Base-by-base conservation (phyloP, 2,113 vertebrate genomes). In the Pimephales promelas region DNA sequence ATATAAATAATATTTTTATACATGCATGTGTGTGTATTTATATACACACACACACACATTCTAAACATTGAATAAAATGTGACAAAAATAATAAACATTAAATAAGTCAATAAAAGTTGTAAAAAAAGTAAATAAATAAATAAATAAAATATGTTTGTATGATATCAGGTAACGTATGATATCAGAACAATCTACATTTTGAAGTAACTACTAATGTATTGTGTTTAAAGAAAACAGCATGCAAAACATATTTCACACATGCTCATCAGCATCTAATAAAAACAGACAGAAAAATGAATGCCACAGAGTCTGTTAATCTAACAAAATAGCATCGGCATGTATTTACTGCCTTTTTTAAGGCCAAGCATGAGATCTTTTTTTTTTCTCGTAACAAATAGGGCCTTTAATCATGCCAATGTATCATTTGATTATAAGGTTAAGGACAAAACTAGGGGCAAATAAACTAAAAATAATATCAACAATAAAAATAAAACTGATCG, bases 351-450 rank as follows among this genome's bases (percentile, higher is more conserved):
- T 84, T 40, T 57, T 68, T 82, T 80, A 78, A 86, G 61, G 86
- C 45, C 70, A 66, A 78, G 52, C 64, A 56, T 45, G 45, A 82
- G 20, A 86, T 56, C 40, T 45, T 84, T 26, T 45, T 84, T 26
- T 47, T 73, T 86, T 56, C 64, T 61, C 47, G 22, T 24, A 47
- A 81, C 18, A 83, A 82, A 70, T 79, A 24, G 16, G 24, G 20
- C 28, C 56, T 68, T 73, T 66, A 87, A 88, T 88, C 84, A 82
- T 74, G 70, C 43, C 3, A 68, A 57, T 77, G 76, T 71, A 73
- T 83, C 64, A 77, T 85, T 89, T 52, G 26, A 79, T 87, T 78
- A 40, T 10, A 81, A 34, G 57, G 79, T 34, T 83, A 10, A 70
- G 57, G 45, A 47, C 3, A 64, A 72, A 79, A 52, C 2, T 71